Conservation (phyloP, 2,113 vertebrate species). For the Nothoprocta perdicaria region DNA sequence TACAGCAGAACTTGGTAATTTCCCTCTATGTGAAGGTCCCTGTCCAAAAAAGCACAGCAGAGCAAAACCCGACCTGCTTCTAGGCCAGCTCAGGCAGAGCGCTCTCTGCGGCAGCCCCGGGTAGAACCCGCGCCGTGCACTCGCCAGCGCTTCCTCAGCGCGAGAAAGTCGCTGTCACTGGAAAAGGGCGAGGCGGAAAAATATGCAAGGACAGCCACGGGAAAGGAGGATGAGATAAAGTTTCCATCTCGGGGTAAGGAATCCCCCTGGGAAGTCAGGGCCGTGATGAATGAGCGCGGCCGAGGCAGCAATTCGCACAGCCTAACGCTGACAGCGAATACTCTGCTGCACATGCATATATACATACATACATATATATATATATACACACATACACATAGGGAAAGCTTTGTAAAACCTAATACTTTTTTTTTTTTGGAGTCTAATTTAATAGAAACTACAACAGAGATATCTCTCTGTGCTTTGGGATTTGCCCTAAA, state of each 20-base stretch:
- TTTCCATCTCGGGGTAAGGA: background rate
- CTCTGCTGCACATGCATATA: accelerated
- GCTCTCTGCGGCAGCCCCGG: background rate
- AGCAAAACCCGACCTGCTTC: background rate
- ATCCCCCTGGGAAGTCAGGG: background rate
- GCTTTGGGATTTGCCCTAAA: background rate
- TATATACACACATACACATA: background rate
- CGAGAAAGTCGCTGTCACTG: background rate
- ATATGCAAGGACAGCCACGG: background rate
- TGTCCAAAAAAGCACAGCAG: accelerated
- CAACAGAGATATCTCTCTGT: background rate
- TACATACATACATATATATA: no score
- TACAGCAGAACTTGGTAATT: background rate
- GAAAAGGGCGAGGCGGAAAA: background rate
- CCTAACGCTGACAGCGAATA: background rate
- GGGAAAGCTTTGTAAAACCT: background rate
- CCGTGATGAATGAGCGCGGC: background rate
- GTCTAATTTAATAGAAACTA: background rate
- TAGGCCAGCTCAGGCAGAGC: background rate
- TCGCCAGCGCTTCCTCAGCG: background rate
- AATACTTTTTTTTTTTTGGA: background rate
- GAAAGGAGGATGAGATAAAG: background rate
- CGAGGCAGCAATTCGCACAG: background rate
- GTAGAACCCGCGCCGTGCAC: background rate
- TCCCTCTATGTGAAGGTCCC: background rate